These are phyloP conservation scores for Herminia tarsipennalis DNA, from an alignment of 2,888 invertebrate species.

Conservation along the genomic window DNA sequence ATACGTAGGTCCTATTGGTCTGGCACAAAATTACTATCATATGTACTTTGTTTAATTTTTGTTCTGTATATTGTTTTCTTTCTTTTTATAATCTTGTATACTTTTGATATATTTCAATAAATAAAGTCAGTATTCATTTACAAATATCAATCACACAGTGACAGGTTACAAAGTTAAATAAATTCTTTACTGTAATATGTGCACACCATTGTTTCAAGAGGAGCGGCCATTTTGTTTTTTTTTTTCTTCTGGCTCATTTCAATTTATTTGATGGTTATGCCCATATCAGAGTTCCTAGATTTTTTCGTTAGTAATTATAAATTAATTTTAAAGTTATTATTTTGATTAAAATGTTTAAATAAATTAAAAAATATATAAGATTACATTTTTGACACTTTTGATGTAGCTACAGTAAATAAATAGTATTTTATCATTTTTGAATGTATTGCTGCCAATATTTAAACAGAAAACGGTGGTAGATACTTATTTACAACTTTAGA, in stretches of 20 bases:
- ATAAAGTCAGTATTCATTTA: constrained; percentile 11
- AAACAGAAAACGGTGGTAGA: too few species aligned
- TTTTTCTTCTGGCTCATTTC: constrained; percentile 10
- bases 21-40: too few species aligned
- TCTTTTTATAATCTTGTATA: neutral
- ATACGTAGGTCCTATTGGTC: too few species aligned
- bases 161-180: constrained; percentile 15
- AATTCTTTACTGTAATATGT: constrained; percentile 32
- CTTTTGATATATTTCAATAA: constrained; percentile 8
- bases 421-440: too few species aligned
- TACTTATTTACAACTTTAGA: too few species aligned
- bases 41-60: too few species aligned
- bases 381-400: too few species aligned
- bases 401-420: too few species aligned
- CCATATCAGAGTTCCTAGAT: constrained; percentile 36
- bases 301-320: constrained; percentile 17
- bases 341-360: constrained; percentile 1
- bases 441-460: too few species aligned
- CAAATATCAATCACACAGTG: constrained; percentile 29
- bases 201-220: constrained; percentile 24
- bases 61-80: too few species aligned
- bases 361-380: constrained; percentile 1
- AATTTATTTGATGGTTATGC: constrained; percentile 33
- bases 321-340: constrained; percentile 4
- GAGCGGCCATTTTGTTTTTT: constrained; percentile 21